phyloP scores from a whole-genome alignment of 2,888 invertebrate species.

The Ernsta delagoae region DNA sequence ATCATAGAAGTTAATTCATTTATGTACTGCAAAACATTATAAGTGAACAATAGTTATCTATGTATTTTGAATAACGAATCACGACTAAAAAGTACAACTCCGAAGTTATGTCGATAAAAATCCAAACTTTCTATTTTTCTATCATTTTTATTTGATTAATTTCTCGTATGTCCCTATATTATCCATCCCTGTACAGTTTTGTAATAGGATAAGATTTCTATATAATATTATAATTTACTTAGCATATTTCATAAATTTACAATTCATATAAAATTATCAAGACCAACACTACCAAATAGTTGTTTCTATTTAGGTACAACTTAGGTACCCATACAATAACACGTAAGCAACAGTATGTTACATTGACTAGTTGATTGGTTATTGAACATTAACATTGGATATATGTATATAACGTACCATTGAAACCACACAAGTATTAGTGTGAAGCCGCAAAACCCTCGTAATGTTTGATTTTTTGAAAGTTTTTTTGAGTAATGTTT shows the following conservation, averaged over 20 bases:
- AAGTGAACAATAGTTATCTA: no score
- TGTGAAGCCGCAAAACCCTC: no score
- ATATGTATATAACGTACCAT: neutral
- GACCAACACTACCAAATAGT: slow-evolving; percentile 20
- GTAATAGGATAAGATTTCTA: slow-evolving; percentile 40
- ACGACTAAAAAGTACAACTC: neutral
- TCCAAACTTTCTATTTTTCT: neutral
- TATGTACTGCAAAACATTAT: no score
- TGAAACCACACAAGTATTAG: no score
- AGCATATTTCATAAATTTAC: slow-evolving; percentile 38
- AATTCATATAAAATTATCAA: slow-evolving; percentile 35
- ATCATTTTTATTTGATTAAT: slow-evolving; percentile 7
- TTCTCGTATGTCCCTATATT: slow-evolving; percentile 20
- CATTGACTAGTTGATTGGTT: slow-evolving; percentile 42
- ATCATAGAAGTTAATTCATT: no score
- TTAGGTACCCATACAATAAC: slow-evolving; percentile 19
- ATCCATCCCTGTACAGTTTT: slow-evolving; percentile 44
- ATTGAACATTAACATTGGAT: slow-evolving; percentile 14
- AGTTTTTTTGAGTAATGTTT: no score
- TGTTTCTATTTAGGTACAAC: slow-evolving; percentile 17
- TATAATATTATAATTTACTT: slow-evolving; percentile 27
- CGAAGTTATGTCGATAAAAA: neutral
- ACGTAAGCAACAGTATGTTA: slow-evolving; percentile 39
- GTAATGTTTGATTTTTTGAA: no score
- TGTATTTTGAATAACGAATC: neutral